Conservation (phyloP, 2,797 vertebrate species). For the Mus spretus region DNA sequence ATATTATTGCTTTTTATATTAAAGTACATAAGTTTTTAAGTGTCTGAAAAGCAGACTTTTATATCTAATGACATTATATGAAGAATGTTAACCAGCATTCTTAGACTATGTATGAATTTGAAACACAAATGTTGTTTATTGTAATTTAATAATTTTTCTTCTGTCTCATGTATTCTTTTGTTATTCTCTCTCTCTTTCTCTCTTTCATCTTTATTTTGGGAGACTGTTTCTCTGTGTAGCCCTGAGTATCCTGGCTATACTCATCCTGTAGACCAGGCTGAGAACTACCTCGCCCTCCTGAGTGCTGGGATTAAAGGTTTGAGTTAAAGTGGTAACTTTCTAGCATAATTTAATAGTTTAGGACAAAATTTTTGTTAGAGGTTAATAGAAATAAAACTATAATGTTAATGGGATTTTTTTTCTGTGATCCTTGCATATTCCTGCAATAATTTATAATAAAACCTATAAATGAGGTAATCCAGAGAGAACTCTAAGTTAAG, state of each 20-base stretch:
- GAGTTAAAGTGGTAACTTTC: background rate
- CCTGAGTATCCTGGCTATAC: background rate
- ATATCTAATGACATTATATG: background rate
- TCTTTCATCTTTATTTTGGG: too few species aligned
- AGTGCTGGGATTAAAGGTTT: background rate
- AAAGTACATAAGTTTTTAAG: background rate
- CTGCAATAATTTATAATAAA: constrained; percentile 45
- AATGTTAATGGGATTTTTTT: background rate
- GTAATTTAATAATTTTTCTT: background rate
- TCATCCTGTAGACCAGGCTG: background rate
- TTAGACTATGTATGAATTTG: background rate
- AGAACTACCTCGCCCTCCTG: background rate
- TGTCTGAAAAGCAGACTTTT: background rate
- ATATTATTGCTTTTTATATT: background rate
- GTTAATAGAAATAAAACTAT: constrained; percentile 9
- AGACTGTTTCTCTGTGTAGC: background rate
- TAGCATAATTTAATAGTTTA: constrained; percentile 8
- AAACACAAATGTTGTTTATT: constrained; percentile 15
- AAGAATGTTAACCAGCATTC: background rate
- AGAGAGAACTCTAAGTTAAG: background rate
- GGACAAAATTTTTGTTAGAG: constrained; percentile 16
- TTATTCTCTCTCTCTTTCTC: too few species aligned
- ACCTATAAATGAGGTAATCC: background rate
- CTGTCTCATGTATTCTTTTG: background rate
- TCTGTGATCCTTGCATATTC: background rate